These are phyloP conservation scores for Aleadryas rufinucha DNA, from an alignment of 2,113 vertebrate species.

Conservation along the genomic window DNA sequence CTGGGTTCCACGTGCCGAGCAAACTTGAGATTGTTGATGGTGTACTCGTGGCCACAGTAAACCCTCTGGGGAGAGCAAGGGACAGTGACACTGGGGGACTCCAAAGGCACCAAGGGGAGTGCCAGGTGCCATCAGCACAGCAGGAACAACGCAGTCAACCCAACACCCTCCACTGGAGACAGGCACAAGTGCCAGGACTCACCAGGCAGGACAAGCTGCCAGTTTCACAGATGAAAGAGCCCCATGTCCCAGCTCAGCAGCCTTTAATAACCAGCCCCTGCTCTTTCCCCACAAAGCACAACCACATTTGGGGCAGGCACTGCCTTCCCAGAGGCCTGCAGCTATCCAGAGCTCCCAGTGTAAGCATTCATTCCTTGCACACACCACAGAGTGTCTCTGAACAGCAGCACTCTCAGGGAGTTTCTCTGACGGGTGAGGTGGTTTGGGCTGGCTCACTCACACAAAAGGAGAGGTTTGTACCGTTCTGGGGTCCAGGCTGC, in stretches of 20 bases:
- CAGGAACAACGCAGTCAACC: neutral
- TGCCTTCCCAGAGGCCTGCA: neutral
- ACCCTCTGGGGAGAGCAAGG: conserved; percentile 76
- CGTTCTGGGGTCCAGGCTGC: conserved; percentile 85
- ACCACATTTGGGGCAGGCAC: neutral
- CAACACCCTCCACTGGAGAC: too few relatives aligned
- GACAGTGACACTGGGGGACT: neutral
- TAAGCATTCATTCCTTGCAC: neutral
- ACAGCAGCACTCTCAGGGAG: neutral
- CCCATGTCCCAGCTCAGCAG: neutral
- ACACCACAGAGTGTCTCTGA: neutral
- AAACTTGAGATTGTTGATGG: conserved; percentile 96
- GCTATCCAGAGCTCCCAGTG: neutral
- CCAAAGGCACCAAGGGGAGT: neutral
- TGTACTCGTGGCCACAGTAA: conserved; percentile 97
- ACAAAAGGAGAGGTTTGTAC: conserved; percentile 54
- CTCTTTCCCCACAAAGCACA: neutral
- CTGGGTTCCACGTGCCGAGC: conserved; percentile 91
- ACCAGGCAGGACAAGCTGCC: neutral
- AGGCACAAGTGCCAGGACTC: neutral
- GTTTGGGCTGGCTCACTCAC: neutral
- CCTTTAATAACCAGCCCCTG: neutral
- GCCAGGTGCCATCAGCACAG: neutral
- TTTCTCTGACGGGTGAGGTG: neutral
- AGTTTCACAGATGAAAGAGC: neutral